phyloP scores from a whole-genome alignment of 2,888 invertebrate species.

The Conomelus anceps region DNA sequence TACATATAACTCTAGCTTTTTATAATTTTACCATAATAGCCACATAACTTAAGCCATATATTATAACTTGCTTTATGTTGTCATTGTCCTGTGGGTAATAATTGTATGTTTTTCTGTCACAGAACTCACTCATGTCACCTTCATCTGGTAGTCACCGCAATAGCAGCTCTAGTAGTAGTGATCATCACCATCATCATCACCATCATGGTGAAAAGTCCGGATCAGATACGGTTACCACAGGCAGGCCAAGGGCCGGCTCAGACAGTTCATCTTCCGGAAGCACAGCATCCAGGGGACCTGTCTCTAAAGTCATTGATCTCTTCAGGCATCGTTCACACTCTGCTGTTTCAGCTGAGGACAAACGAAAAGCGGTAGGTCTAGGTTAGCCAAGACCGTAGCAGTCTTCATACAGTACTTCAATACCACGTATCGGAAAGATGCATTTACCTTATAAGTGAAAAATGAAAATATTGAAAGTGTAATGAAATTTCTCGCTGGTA shows the following conservation, averaged over 20 bases:
- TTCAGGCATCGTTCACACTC: conserved; percentile 72
- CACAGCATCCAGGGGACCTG: conserved; percentile 50
- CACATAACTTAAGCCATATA: too few species aligned
- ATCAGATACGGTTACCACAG: conserved; percentile 16
- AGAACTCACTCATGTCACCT: conserved; percentile 49
- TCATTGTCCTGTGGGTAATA: neutral
- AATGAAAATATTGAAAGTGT: neutral
- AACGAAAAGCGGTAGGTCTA: conserved; percentile 59
- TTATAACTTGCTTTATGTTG: neutral
- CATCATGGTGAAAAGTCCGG: conserved; percentile 21
- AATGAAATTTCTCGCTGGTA: neutral
- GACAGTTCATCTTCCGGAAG: conserved; percentile 30
- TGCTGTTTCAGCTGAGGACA: conserved; percentile 61
- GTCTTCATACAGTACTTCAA: neutral
- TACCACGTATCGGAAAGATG: neutral
- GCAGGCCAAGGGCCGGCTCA: conserved; percentile 34
- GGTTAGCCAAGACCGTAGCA: neutral
- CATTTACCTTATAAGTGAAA: neutral
- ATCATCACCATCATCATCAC: conserved; percentile 33
- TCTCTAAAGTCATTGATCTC: conserved; percentile 88
- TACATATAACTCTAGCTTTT: too few species aligned
- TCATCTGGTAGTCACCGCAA: conserved; percentile 37
- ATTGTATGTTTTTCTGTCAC: conserved; percentile 33
- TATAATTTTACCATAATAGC: too few species aligned
- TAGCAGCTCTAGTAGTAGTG: conserved; percentile 37